Conservation (phyloP, 1,140 invertebrate genomes). For the Bombyx mandarina region DNA sequence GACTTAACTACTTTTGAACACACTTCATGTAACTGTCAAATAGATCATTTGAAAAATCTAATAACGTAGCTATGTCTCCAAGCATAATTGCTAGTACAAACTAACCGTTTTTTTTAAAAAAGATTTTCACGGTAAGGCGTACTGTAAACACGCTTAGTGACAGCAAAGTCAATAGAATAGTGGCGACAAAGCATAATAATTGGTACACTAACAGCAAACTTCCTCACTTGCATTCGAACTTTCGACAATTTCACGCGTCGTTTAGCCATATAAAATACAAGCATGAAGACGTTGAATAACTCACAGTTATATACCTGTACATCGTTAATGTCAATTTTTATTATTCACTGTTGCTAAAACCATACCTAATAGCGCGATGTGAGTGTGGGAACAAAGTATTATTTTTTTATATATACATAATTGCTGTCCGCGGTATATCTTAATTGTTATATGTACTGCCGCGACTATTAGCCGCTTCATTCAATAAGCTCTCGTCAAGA, state of each 20-base stretch:
- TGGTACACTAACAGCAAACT: slow-evolving; percentile 7
- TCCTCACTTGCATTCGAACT: slow-evolving; percentile 9
- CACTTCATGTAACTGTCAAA: too few relatives aligned
- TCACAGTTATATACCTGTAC: slow-evolving; percentile 13
- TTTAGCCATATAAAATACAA: slow-evolving; percentile 21
- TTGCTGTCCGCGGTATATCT: slow-evolving; percentile 1
- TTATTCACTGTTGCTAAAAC: slow-evolving; percentile 19
- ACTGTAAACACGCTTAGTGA: too few relatives aligned
- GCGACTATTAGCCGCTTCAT: slow-evolving; percentile 1
- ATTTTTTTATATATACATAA: slow-evolving; percentile 3
- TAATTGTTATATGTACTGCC: slow-evolving; percentile 4
- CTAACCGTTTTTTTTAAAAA: too few relatives aligned
- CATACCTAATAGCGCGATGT: slow-evolving; percentile 17
- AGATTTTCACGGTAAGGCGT: too few relatives aligned
- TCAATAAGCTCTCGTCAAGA: neutral
- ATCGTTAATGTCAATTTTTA: slow-evolving; percentile 26
- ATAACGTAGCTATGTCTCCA: too few relatives aligned
- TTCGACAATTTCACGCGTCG: slow-evolving; percentile 23
- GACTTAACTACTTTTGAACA: too few relatives aligned
- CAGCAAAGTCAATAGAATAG: too few relatives aligned
- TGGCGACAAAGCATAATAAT: too few relatives aligned
- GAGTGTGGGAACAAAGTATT: slow-evolving; percentile 16
- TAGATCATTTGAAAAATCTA: too few relatives aligned
- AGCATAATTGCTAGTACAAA: too few relatives aligned
- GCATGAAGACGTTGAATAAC: slow-evolving; percentile 17